Percentiles rank a stretch among this genome's conserved stretches.
Evolutionary conservation across 1,140 invertebrate genomes (phyloP).

Genomic region (Drosophila subobscura): DNA sequence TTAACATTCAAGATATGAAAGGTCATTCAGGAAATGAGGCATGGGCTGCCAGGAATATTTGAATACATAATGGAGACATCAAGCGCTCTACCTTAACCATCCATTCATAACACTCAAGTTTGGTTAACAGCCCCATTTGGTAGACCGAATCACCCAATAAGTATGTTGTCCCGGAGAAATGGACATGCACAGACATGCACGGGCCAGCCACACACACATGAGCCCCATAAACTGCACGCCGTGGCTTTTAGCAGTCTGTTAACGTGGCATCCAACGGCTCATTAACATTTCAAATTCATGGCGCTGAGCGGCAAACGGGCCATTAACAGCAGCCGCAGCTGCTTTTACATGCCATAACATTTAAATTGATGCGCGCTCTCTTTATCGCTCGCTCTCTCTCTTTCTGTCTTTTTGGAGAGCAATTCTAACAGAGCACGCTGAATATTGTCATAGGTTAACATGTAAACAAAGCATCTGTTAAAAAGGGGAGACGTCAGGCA

Average conservation of each 20-base stretch:
- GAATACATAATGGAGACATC: constrained; percentile 32
- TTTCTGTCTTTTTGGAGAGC: background rate
- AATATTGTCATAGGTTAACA: constrained; percentile 54
- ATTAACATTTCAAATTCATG: constrained; percentile 74
- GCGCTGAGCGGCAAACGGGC: constrained; percentile 62
- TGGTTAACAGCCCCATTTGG: constrained; percentile 2
- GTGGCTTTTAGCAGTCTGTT: constrained; percentile 67
- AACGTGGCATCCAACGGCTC: constrained; percentile 59
- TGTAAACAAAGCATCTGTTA: constrained; percentile 45
- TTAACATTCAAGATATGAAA: constrained; percentile 50
- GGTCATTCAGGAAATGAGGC: constrained; percentile 46
- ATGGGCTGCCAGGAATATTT: constrained; percentile 12
- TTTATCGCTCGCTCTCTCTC: no score
- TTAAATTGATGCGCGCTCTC: constrained; percentile 63
- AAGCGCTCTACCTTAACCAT: background rate
- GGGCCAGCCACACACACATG: constrained; percentile 1
- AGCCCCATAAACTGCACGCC: constrained; percentile 61
- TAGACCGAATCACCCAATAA: constrained; percentile 28
- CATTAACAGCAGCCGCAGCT: constrained; percentile 60
- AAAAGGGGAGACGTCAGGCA: background rate
- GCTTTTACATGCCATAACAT: constrained; percentile 62
- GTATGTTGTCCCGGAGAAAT: constrained; percentile 29
- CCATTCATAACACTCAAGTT: background rate
- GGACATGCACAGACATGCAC: constrained; percentile 7
- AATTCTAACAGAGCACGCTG: constrained; percentile 11